Base-by-base conservation (phyloP, 1,140 invertebrate species). In the Caenorhabditis tropicalis region DNA sequence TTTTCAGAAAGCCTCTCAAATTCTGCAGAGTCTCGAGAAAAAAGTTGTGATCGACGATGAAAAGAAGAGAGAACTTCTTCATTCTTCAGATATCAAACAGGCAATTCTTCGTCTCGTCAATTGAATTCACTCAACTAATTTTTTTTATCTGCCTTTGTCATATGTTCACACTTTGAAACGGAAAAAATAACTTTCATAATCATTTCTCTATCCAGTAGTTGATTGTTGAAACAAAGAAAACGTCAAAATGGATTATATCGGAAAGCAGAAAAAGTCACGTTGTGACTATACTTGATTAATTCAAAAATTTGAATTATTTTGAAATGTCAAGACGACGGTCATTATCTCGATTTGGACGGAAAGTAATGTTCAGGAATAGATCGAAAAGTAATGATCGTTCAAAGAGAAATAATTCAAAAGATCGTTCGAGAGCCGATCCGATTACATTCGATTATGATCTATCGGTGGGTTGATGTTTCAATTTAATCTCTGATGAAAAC, bases 381-480 rank as follows among this genome's bases (percentile, higher is more conserved):
- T 74, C 65, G 21, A 74, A 74, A 12, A 74, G 65, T 21, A 74
- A 43, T n/a, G 65, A 74, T 74, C 19, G 65, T 10, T 39, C 36
- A 15, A 74, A 74, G 43, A 4, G 65, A 74, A 10, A 74, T 2
- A 74, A 74, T 19, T 74, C 65, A 15, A 74, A 74, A 36, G 65
- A 74, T 46, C 65, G 65, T 39, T 29, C 15, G 27, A 12, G 65
- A 46, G 65, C 65, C 15, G 36, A 46, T 16, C 65, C 1, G 2
- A 43, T 74, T 31, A 21, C 65, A 15, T 74, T 74, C 36, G 65
- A 74, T 74, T 74, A 74, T 74, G 65, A 74, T 74, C 29, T 74
- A 19, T 74, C 65, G 65, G 65, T 56, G 21, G 10, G 10, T 56
- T 56, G 49, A 51, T 16, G 9, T n/a, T n/a, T 4, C 2, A 21